Evolutionary conservation across 1,140 invertebrate species (phyloP), one percentile per base, ranked within the genome.

Genomic region (Olivierus martensii): DNA sequence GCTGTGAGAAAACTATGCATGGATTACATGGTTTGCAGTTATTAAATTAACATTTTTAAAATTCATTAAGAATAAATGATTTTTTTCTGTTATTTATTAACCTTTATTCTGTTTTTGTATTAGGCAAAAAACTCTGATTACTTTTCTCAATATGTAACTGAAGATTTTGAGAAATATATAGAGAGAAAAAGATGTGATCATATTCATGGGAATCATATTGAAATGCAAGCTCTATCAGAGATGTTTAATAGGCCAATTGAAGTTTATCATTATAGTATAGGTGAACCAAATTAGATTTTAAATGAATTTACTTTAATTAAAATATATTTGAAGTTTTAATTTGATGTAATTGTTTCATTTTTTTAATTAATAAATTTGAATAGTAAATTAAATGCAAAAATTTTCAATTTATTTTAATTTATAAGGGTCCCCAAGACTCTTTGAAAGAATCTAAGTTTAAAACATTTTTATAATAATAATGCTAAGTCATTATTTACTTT

Each of bases 171-270:
- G 46, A 81, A 79, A 18, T 94, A 94, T 64, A 77, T 94, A 14
- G 78, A 79, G 64, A 74, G 89, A 18, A 88, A 88, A 70, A 71
- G 84, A 9, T 72, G 77, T 52, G 79, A 83, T 56, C 78, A 80
- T 67, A 84, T 84, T 43, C 89, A 92, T 71, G 89, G 89, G 38
- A 94, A 94, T 72, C 89, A 94, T 67, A 80, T 94, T 59, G 89
- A 94, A 72, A 87, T 94, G 65, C 89, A 94, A 69, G 89, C 89
- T 22, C 81, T 94, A 73, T 86, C 84, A 57, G 89, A 94, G 74
- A 81, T 94, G 69, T 94, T 88, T 66, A 91, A 89, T 70, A 75
- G 89, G 58, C 84, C 83, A n/a, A 83, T 94, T 56, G 87, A 94
- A 73, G 82, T 94, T 5, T 94, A 87, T 69, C 87, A 88, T 65